Evolutionary conservation across 2,888 invertebrate species (phyloP).

Genomic region (Trisateles emortualis): DNA sequence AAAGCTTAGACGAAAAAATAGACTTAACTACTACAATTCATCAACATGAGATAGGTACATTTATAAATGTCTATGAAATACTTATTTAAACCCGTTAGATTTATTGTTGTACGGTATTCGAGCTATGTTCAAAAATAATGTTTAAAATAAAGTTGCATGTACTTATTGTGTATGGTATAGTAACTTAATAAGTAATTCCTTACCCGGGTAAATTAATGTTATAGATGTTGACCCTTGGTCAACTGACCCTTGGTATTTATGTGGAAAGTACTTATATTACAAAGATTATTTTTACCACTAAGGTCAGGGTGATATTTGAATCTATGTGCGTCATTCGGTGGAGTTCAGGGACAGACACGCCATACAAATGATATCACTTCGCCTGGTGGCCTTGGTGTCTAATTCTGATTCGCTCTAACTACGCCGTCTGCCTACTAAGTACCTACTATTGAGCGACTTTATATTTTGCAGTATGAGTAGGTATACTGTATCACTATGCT

Average conservation of each 20-base stretch:
- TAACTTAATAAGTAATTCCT: constrained; percentile 1
- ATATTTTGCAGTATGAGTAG: constrained; percentile 44
- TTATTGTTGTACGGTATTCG: background rate
- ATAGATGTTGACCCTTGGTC: constrained; percentile 41
- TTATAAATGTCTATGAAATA: background rate
- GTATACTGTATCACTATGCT: constrained; percentile 45
- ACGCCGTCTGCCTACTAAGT: constrained; percentile 80
- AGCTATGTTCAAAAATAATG: too few species aligned
- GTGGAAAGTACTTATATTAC: constrained; percentile 57
- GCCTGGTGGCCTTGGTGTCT: constrained; percentile 77
- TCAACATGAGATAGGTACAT: background rate
- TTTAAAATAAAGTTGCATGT: background rate
- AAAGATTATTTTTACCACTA: constrained; percentile 74
- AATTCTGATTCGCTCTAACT: constrained; percentile 81
- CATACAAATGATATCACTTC: constrained; percentile 83
- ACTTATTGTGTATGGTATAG: background rate
- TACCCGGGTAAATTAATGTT: constrained; percentile 11
- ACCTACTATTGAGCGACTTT: constrained; percentile 43
- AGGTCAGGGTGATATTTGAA: constrained; percentile 81
- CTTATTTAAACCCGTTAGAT: background rate
- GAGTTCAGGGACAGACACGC: constrained; percentile 83
- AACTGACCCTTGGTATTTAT: constrained; percentile 40
- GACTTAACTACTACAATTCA: background rate
- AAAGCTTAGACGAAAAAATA: background rate
- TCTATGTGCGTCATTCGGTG: constrained; percentile 80